Conservation (phyloP, 2,113 vertebrate genomes). For the Onychorhynchus coronatus region DNA sequence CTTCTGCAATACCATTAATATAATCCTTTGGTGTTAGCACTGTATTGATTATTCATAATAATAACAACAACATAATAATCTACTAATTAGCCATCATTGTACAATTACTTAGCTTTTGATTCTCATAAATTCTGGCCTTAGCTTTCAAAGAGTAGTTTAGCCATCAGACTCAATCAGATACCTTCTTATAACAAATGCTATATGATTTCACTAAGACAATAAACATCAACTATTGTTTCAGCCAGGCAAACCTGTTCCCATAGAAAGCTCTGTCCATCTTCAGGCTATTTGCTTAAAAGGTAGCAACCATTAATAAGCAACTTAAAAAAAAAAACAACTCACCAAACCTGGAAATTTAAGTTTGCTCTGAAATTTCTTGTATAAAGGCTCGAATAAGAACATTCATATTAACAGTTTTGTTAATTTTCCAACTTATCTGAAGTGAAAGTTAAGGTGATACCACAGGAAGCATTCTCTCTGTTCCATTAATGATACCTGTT, state of each 20-base stretch:
- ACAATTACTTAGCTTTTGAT: neutral
- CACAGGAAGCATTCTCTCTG: neutral
- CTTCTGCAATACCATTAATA: neutral
- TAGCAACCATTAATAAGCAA: neutral
- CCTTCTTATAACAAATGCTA: neutral
- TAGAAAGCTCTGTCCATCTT: neutral
- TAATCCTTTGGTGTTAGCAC: neutral
- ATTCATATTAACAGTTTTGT: neutral
- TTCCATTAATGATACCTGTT: neutral
- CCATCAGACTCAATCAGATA: neutral
- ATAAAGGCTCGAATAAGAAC: neutral
- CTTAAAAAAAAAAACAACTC: neutral
- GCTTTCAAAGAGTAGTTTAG: neutral
- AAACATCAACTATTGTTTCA: neutral
- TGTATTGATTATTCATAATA: neutral
- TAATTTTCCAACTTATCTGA: neutral
- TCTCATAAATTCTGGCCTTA: neutral
- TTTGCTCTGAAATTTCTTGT: neutral
- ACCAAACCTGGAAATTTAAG: neutral
- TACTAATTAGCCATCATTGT: neutral
- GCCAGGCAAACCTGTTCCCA: neutral
- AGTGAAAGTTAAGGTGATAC: neutral
- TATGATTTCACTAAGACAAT: neutral
- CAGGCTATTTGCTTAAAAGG: neutral
- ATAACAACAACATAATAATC: neutral